These are phyloP conservation scores for Troides aeacus DNA, from an alignment of 2,888 invertebrate genomes.

Conservation along the genomic window DNA sequence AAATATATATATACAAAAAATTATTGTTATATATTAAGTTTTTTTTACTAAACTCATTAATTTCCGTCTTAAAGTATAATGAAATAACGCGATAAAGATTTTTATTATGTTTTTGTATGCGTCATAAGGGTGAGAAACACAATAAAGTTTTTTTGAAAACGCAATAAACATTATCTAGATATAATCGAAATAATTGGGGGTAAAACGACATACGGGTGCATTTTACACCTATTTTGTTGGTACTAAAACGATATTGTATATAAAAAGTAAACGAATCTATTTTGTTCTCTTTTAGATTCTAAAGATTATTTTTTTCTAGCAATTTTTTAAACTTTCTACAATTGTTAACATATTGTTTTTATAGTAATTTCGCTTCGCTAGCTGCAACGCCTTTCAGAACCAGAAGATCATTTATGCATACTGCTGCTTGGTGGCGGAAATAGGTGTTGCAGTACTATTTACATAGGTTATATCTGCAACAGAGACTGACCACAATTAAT, in stretches of 20 bases:
- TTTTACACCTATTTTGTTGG: neutral
- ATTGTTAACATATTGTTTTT: too few relatives aligned
- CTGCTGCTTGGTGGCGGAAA: too few relatives aligned
- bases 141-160: conserved; percentile 7
- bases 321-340: neutral
- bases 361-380: too few relatives aligned
- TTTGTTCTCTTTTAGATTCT: neutral
- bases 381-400: too few relatives aligned
- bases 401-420: too few relatives aligned
- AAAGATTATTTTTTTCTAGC: neutral
- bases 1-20: neutral
- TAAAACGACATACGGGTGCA: conserved; percentile 18
- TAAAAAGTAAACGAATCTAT: neutral
- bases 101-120: neutral
- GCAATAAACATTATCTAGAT: conserved; percentile 24
- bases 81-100: neutral
- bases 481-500: neutral
- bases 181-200: conserved; percentile 1
- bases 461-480: too few relatives aligned
- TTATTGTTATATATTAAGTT: neutral
- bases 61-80: neutral
- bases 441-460: too few relatives aligned
- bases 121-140: conserved; percentile 4
- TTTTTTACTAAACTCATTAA: neutral
- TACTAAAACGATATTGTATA: neutral